Base-by-base conservation (phyloP, 2,888 invertebrate genomes). In the Nomada lathburiana region DNA sequence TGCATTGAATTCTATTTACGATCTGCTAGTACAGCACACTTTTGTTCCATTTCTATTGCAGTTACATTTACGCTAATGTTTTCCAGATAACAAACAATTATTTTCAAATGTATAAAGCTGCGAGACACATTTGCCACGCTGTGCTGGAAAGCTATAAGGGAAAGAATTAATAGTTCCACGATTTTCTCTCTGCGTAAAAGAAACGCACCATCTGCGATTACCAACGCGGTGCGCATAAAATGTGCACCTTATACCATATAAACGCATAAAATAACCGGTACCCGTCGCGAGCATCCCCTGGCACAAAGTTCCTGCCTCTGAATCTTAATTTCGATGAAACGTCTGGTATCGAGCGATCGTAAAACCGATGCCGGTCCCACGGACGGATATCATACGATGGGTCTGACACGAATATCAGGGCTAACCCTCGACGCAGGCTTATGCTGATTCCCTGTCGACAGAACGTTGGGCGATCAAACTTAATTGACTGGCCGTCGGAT, bases 401-500 rank as follows among this genome's bases (percentile, higher is more conserved):
- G 81, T 68, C 76, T 80, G 36, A 67, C 64, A 79, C 78, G 69
- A 80, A 76, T 77, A 60, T 83, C 82, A 78, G 63, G 77, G 65
- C 47, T 79, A 62, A 62, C 65, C 63, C 75, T 76, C 68, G 74
- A 69, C 65, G 44, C 65, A 70, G 82, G 84, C 85, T 84, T 80
- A 88, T 88, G 88, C 88, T 78, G 86, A 88, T 90, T 87, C 80
- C 85, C 13, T 26, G 53, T 68, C 78, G 26, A 75, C 73, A 77
- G 86, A 90, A 90, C 84, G 88, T 76, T 86, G 63, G 71, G 83
- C 86, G 89, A 89, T 91, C 87, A 89, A 89, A 89, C 83, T 90
- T 90, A 91, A 91, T 91, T 90, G 90, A 90, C 83, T 88, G 83
- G 78, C 53, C 70, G 63, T 59, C 74, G 69, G 62, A 71, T 73